phyloP scores from a whole-genome alignment of 1,140 invertebrate species.

The Orius insidiosus region DNA sequence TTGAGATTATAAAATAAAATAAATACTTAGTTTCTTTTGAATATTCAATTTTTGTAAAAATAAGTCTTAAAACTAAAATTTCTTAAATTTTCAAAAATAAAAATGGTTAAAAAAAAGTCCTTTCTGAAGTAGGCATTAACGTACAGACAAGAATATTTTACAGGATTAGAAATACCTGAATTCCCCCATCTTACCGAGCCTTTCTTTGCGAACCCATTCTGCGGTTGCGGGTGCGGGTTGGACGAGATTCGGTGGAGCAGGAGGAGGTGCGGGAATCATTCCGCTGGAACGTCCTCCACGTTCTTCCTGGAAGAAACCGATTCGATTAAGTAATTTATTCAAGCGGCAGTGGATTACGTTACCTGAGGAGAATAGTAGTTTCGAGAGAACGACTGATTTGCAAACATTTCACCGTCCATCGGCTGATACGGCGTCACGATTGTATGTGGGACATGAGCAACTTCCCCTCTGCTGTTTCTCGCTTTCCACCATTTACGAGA shows the following conservation, averaged over 20 bases:
- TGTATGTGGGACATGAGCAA: constrained; percentile 93
- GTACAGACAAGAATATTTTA: not conserved
- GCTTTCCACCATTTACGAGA: constrained; percentile 98
- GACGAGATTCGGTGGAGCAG: constrained; percentile 29
- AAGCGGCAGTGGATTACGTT: no score
- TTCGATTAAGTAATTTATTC: not conserved
- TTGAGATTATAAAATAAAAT: no score
- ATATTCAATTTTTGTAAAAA: no score
- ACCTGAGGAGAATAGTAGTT: constrained; percentile 24
- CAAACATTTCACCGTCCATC: constrained; percentile 36
- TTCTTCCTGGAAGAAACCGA: constrained; percentile 13
- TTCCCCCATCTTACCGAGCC: constrained; percentile 86
- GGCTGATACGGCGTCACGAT: constrained; percentile 59
- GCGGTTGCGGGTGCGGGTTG: constrained; percentile 37
- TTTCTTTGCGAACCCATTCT: constrained; percentile 69
- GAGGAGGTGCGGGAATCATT: constrained; percentile 20
- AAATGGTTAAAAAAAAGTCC: constrained; percentile 2
- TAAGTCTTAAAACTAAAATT: no score
- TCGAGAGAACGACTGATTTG: no score
- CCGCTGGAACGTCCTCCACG: constrained; percentile 14
- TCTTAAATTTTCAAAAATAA: no score
- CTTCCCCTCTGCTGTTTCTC: constrained; percentile 67
- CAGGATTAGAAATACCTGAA: constrained; percentile 74
- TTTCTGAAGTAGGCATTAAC: no score
- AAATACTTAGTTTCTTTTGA: no score